Percentiles rank a stretch among this genome's conserved stretches.
Conservation (phyloP, 2,797 vertebrate species). For the Protonibea diacanthus region DNA sequence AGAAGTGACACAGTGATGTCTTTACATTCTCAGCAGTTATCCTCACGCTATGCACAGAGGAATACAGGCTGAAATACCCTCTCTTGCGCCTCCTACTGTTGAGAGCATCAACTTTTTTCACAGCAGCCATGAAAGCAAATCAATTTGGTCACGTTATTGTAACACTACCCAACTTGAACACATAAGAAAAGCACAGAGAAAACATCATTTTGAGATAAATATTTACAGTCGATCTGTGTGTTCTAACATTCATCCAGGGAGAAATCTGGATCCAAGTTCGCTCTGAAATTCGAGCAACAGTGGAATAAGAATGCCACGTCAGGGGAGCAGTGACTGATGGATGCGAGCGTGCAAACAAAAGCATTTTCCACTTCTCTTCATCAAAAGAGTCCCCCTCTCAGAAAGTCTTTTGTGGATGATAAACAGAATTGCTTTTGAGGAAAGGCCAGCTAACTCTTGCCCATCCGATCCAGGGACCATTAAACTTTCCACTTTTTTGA, state of each 20-base stretch:
- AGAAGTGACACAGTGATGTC: constrained; percentile 43
- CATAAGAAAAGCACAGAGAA: constrained; percentile 2
- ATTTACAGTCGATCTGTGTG: constrained; percentile 38
- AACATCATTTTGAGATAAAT: constrained; percentile 29
- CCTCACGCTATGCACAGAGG: constrained; percentile 8
- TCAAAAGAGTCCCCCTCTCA: constrained; percentile 40
- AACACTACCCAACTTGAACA: constrained; percentile 47
- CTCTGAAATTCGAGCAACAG: constrained; percentile 35
- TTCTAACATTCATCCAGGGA: constrained; percentile 28
- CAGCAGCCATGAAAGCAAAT: constrained; percentile 45
- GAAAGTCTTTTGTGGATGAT: constrained; percentile 43
- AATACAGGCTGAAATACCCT: constrained; percentile 21
- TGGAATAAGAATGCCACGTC: constrained; percentile 19
- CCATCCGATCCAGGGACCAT: constrained; percentile 48
- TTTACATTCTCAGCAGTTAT: constrained; percentile 51
- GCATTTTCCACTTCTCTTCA: constrained; percentile 45
- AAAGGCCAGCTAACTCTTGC: constrained; percentile 39
- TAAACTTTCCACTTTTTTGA: constrained; percentile 71
- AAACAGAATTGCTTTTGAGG: constrained; percentile 55
- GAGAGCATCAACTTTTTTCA: constrained; percentile 26
- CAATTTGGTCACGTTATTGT: constrained; percentile 43
- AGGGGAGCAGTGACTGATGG: constrained; percentile 34
- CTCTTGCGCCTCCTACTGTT: constrained; percentile 81
- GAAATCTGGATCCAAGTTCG: constrained; percentile 30
- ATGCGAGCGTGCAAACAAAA: constrained; percentile 47